A percentile compares a stretch with the other conserved stretches of the same genome.
These are phyloP conservation scores for Lichenostomus cassidix DNA, from an alignment of 2,113 vertebrate species.

Conservation along the genomic window DNA sequence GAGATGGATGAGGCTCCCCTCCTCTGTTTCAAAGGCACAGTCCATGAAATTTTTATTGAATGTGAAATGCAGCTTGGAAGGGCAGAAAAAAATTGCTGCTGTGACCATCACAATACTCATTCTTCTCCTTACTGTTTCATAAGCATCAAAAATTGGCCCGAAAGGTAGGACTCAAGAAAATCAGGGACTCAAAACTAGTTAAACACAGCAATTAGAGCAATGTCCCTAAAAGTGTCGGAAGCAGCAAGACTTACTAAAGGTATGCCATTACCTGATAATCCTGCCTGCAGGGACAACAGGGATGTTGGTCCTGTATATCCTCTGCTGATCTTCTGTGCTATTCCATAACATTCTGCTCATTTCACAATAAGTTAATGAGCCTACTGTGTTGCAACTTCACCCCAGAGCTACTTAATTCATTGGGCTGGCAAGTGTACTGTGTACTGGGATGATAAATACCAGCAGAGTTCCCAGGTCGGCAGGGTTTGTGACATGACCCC, in stretches of 20 bases:
- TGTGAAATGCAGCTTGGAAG: background rate
- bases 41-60: background rate
- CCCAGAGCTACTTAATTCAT: background rate
- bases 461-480: slow-evolving; percentile 2
- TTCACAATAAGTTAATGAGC: slow-evolving; percentile 11
- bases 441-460: background rate
- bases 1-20: background rate
- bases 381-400: slow-evolving; percentile 9
- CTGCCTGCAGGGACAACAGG: background rate
- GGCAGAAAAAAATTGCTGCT: background rate
- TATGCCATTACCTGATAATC: background rate
- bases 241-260: background rate
- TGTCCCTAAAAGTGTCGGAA: background rate
- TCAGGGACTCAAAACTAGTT: background rate
- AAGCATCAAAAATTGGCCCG: background rate
- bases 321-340: background rate
- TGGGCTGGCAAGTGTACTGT: background rate
- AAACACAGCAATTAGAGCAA: background rate
- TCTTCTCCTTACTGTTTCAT: background rate
- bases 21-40: background rate
- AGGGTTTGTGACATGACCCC: background rate
- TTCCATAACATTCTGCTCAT: background rate
- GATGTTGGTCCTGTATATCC: background rate
- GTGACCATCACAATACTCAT: background rate
- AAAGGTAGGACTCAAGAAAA: background rate